Base-by-base conservation (phyloP, 2,797 vertebrate species). In the Acestrorhynchus altus region DNA sequence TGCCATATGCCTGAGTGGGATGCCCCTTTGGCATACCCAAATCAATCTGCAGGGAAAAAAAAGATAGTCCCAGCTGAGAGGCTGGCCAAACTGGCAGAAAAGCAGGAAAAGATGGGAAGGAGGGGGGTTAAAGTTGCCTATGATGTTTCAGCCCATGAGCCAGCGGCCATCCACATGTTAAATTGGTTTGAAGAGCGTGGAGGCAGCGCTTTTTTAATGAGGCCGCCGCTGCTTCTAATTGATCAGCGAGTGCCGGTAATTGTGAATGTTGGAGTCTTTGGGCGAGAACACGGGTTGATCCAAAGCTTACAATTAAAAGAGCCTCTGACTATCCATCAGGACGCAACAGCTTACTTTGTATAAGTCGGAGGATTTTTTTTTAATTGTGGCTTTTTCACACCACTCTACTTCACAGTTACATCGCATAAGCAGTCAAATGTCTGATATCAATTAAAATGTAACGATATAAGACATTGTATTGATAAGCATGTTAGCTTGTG, bases 181-280 rank as follows among this genome's bases (percentile, higher is more conserved):
- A 85, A 86, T 77, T 82, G 74, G 20, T 82, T 78, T 82, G 83
- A 75, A 83, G 85, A 74, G 51, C 54, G 46, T 68, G 47, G 20
- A 52, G 56, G 57, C 42, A 46, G 51, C 63, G 31, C 49, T 66
- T 66, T 79, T 86, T 81, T 82, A 86, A 86, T 84, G 74, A 83
- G 79, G 72, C 74, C 68, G 76, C 60, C 74, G 73, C 76, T 83
- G 83, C 79, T 88, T 87, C 86, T 80, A 81, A 81, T 78, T 83
- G 81, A 87, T 89, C 78, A 78, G 73, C 72, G 52, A 73, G 75
- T 52, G 42, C 79, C 77, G 81, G 74, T 88, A 85, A 86, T 88
- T 80, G 87, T 74, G 74, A 60, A 72, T 81, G 52, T 81, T 67
- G 77, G 80, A 85, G 81, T 64, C 74, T 80, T 65, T 61, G 73